phyloP scores from a whole-genome alignment of 1,140 invertebrate genomes.

The Ceratosolen fusciceps region DNA sequence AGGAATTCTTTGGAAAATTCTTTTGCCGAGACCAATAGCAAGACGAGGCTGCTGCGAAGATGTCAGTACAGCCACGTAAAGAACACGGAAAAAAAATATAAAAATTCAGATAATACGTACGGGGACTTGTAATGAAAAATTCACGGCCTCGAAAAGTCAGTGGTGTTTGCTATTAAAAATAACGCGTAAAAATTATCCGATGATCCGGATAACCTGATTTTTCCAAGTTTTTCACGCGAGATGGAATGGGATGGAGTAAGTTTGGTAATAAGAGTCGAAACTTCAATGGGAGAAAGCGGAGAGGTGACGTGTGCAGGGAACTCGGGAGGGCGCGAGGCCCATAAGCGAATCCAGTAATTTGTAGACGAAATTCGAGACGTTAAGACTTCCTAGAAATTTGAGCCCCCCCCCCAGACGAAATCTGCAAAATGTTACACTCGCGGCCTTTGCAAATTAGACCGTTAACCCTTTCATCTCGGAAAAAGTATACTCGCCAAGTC shows the following conservation, averaged over 20 bases:
- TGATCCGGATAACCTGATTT: not conserved
- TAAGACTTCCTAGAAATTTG: not conserved
- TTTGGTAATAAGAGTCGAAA: not conserved
- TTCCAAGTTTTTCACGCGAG: not conserved
- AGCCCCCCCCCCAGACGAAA: not conserved
- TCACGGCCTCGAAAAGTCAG: no score
- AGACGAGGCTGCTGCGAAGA: no score
- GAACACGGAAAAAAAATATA: not conserved
- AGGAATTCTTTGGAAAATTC: no score
- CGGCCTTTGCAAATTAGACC: not conserved
- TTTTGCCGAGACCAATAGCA: no score
- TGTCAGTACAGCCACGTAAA: no score
- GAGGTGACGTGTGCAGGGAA: no score
- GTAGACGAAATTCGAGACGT: not conserved
- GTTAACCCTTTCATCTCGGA: not conserved
- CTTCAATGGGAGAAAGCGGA: not conserved
- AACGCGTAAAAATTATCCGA: no score
- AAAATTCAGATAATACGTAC: not conserved
- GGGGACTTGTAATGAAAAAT: not conserved
- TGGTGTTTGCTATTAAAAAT: not conserved
- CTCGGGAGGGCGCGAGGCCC: not conserved
- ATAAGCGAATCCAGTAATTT: slow-evolving; percentile 4
- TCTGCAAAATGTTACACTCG: not conserved
- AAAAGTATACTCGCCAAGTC: not conserved
- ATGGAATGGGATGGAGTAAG: not conserved